Base-by-base conservation (phyloP, 2,797 vertebrate genomes). In the Paratrypauchen microcephalus region DNA sequence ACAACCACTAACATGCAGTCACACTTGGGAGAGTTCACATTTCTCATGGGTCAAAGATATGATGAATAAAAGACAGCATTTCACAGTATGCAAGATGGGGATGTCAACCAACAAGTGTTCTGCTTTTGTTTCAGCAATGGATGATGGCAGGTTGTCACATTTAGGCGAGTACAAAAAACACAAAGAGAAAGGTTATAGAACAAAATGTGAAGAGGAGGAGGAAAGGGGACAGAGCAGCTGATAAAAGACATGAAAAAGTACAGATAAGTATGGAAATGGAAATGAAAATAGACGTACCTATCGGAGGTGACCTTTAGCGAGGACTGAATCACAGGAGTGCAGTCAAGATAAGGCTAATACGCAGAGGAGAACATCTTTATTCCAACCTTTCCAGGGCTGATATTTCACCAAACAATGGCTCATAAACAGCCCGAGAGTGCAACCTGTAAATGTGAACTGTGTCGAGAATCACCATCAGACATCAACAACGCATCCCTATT, bases 221-320 rank as follows among this genome's bases (percentile, higher is more conserved):
- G 60, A 60, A 65, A 52, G 55, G 45, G 72, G 75, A 70, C 65
- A 58, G 74, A 72, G 66, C 30, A 2, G 63, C 69, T 80, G 77
- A 85, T 81, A 76, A 77, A 83, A 80, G 65, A 81, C 62, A 48
- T 65, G 66, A 75, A 78, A 84, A 81, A 68, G 63, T 68, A 75
- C 79, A 85, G 77, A 88, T 87, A 87, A 83, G 79, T 81, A 82
- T 39, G 76, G 79, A 76, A 83, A 82, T 75, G 73, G 74, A 84
- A 88, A 87, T 83, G 74, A 79, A 78, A 76, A 74, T 70, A 86
- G 81, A 81, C 81, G 70, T 76, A 81, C 72, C 85, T 83, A 84
- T 90, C 83, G 79, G 18, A 30, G 50, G 28, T 86, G 86, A 90
- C 88, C 87, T 90, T 91, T 91, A 74, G 56, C 63, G 52, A 74